These are phyloP conservation scores for Pterophyllum scalare DNA, from an alignment of 2,113 vertebrate species.

Conservation along the genomic window DNA sequence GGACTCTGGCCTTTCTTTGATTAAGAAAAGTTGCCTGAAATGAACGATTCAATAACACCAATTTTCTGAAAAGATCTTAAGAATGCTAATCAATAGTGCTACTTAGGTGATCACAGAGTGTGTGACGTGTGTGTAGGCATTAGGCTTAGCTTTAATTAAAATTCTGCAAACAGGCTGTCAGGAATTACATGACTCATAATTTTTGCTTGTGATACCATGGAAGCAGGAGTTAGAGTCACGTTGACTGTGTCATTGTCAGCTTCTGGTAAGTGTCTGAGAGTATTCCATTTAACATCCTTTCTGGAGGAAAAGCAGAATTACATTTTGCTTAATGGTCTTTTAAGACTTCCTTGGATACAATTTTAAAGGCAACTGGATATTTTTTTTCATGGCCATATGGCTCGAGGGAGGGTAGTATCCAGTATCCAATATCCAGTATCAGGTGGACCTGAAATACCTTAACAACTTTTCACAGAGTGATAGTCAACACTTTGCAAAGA, in stretches of 20 bases:
- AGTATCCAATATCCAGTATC: not conserved
- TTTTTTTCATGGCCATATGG: not conserved
- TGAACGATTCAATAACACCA: constrained; percentile 40
- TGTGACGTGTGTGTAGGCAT: constrained; percentile 30
- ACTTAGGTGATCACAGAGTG: constrained; percentile 19
- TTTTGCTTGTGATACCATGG: constrained; percentile 32
- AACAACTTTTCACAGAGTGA: not conserved
- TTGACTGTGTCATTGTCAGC: constrained; percentile 20
- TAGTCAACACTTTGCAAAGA: not conserved
- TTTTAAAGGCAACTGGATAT: not conserved
- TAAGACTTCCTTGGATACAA: constrained; percentile 2
- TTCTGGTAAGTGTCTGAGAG: constrained; percentile 12
- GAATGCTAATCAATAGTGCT: constrained; percentile 52
- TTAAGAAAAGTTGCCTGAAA: constrained; percentile 48
- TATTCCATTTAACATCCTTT: constrained; percentile 10
- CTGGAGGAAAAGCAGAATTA: constrained; percentile 16
- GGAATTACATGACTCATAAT: constrained; percentile 53
- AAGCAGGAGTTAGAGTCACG: constrained; percentile 19
- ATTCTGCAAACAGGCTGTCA: constrained; percentile 42
- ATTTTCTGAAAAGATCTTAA: constrained; percentile 22
- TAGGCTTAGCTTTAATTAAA: constrained; percentile 53
- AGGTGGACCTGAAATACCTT: not conserved
- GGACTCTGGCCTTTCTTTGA: constrained; percentile 38
- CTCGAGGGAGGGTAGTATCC: not conserved
- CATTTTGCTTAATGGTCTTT: constrained; percentile 14